A percentile compares a stretch with the other conserved stretches of the same genome.
Evolutionary conservation across 2,797 vertebrate genomes (phyloP).

Genomic region (Ateles fusciceps): DNA sequence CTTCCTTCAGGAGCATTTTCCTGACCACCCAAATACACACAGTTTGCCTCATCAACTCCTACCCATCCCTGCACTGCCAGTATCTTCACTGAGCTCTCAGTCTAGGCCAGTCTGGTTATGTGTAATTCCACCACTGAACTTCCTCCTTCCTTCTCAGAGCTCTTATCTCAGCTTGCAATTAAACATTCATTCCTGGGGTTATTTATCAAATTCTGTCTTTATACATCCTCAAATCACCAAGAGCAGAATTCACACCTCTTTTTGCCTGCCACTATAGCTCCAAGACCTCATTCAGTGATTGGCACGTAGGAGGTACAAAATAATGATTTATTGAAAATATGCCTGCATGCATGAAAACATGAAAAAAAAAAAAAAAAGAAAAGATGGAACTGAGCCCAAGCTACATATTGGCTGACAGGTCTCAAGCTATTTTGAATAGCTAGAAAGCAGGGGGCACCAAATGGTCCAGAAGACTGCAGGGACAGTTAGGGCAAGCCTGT

Average conservation of each 20-base stretch:
- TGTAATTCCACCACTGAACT: background rate
- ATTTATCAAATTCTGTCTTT: background rate
- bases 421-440: background rate
- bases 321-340: background rate
- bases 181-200: background rate
- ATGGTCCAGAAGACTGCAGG: background rate
- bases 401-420: background rate
- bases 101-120: background rate
- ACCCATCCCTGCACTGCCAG: background rate
- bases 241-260: background rate
- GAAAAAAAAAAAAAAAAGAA: background rate
- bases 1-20: background rate
- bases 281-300: background rate
- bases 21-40: background rate
- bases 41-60: background rate
- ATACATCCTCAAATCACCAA: background rate
- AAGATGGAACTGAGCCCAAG: background rate
- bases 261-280: background rate
- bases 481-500: background rate
- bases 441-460: background rate
- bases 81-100: background rate
- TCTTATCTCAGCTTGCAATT: background rate
- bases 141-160: background rate
- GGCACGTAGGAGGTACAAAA: background rate
- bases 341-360: background rate